Evolutionary conservation across 2,888 invertebrate species (phyloP), one percentile per base, ranked within the genome.

Genomic region (Ypsolopha sequella): DNA sequence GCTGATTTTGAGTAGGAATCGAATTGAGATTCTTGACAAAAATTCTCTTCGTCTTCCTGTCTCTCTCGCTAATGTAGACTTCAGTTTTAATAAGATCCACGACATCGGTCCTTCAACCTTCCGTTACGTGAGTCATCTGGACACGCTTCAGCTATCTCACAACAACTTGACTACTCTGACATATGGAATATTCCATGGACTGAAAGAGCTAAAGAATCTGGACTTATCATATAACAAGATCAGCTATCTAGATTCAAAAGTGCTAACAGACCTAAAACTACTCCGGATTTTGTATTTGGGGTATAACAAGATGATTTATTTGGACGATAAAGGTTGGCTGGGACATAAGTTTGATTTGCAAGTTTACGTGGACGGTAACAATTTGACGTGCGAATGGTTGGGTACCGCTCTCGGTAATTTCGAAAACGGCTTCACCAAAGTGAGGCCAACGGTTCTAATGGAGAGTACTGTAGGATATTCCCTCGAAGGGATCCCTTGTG

Each of bases 401-500:
- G 66, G 65, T 0, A 60, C 56, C 7, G 80, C 74, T 0, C 54
- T 86, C 39, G 69, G 53, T 3, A 75, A 82, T 55, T 76, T 59
- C 48, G 68, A 79, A 8, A 80, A 73, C 56, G 81, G 80, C 0
- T 80, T 68, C 54, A 73, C 81, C 0, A 79, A 62, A 54, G 78
- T 84, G 70, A 65, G 59, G 24, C 84, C 80, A 0, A 53, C 62
- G 0, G 74, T 70, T 1, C 39, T 68, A 0, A 54, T 58, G 8
- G 47, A 56, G 0, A 51, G 53, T 0, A 52, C 58, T 6, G 53
- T 57, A 0, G 66, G 61, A 0, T 55, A 71, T 56, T 70, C 80
- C 0, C 51, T 86, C n/a, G 74, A 77, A 52, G 79, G 78, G 0
- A 76, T 85, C 33, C 75, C 82, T 0, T 86, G 85, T 53, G 51